Conservation (phyloP, 2,797 vertebrate genomes). For the Muscicapa striata region DNA sequence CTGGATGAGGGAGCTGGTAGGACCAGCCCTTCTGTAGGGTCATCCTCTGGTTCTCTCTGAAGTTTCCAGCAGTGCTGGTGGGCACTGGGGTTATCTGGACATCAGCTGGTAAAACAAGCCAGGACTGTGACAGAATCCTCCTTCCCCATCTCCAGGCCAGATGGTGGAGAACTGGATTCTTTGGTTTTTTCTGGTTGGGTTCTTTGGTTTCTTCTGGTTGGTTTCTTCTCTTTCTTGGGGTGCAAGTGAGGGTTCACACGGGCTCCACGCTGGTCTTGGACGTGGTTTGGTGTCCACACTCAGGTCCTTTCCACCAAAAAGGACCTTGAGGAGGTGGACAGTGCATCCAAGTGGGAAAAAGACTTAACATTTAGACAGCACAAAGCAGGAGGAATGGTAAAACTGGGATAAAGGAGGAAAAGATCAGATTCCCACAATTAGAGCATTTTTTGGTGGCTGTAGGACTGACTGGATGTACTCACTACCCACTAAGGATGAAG, state of each 20-base stretch:
- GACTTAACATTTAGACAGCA: not conserved
- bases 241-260: accelerated
- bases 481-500: not conserved
- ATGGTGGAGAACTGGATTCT: not conserved
- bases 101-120: not conserved
- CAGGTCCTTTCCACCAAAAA: not conserved
- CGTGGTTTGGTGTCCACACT: not conserved
- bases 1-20: not conserved
- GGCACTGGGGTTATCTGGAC: not conserved
- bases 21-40: not conserved
- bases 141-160: not conserved
- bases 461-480: not conserved
- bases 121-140: not conserved
- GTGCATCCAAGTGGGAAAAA: not conserved
- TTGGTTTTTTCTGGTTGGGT: not conserved
- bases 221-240: not conserved
- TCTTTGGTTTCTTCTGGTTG: not conserved
- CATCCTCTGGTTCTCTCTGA: not conserved
- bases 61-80: not conserved
- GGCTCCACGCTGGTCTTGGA: not conserved
- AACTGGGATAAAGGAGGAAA: not conserved
- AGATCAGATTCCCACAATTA: not conserved
- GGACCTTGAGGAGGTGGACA: not conserved
- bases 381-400: not conserved
- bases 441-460: not conserved